Base-by-base conservation (phyloP, 2,797 vertebrate genomes). In the Chromis chromis region DNA sequence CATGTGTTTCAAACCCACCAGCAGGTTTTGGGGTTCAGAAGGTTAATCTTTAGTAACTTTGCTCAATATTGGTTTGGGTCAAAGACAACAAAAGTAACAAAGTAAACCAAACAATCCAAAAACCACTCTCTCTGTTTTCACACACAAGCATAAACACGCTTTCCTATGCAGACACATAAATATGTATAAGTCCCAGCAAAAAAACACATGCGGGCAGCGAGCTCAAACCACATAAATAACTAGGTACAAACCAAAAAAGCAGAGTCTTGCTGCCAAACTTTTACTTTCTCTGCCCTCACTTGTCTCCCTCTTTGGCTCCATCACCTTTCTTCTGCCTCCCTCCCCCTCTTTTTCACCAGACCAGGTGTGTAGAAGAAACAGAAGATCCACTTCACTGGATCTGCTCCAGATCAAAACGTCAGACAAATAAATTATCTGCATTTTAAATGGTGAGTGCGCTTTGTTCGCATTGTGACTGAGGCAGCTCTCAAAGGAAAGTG, bases 251-350 rank as follows among this genome's bases (percentile, higher is more conserved):
- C 21, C 65, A 49, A 48, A 64, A 42, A 64, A 76, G 63, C 48
- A 19, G 44, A 73, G 52, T 24, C 24, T 42, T 10, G 40, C 76
- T 70, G 66, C 71, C 78, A 85, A 82, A 70, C 56, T 53, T 85
- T 79, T 56, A 76, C 70, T 83, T 81, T 83, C 71, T 85, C 63
- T 77, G 71, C 71, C 67, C 64, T 44, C 58, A 31, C 78, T 74
- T 65, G 57, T 77, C 72, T 67, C 73, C 31, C 39, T 78, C 39
- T 69, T 69, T 58, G 6, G 48, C 40, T 73, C 60, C 50, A 11
- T 74, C 64, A 48, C 50, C 46, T 68, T 48, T 50, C 39, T 58
- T 44, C 14, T 65, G 16, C 31, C 0, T 3, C 24, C 50, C 50
- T 22, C 73, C 39, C 21, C 39, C 65, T 22, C 13, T 3, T 22